These are phyloP conservation scores for Geopemphigus sp. DNA, from an alignment of 1,140 invertebrate species.

Conservation along the genomic window DNA sequence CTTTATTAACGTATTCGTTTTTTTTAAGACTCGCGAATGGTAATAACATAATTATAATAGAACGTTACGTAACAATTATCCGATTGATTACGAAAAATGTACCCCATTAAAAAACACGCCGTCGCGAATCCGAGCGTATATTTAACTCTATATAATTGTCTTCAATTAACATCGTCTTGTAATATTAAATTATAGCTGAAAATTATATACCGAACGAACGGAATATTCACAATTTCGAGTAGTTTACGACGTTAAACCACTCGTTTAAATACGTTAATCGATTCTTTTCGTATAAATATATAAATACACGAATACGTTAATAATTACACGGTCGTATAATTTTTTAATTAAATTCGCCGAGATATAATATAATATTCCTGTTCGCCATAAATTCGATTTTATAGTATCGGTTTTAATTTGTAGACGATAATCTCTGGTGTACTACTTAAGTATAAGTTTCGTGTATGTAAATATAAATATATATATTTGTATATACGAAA, in stretches of 20 bases:
- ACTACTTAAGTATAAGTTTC: no score
- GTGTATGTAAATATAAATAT: no score
- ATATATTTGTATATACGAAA: no score
- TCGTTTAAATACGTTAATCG: background rate
- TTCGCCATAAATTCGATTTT: background rate
- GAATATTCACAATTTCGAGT: slow-evolving; percentile 14
- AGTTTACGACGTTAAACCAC: background rate
- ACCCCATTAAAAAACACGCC: no score
- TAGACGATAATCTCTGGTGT: background rate
- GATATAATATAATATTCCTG: background rate
- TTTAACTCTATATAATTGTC: background rate
- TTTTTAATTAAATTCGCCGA: background rate
- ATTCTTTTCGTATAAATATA: background rate
- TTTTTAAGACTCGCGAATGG: no score
- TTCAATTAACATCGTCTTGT: background rate
- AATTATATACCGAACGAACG: slow-evolving; percentile 15
- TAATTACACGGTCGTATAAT: background rate
- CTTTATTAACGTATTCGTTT: no score
- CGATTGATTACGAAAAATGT: no score
- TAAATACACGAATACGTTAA: background rate
- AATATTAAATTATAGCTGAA: slow-evolving; percentile 17
- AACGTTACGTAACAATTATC: no score
- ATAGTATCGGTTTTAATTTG: background rate
- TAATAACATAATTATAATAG: no score
- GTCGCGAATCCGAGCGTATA: no score